Conservation (phyloP, 2,888 invertebrate species). For the Deroplatys truncata region DNA sequence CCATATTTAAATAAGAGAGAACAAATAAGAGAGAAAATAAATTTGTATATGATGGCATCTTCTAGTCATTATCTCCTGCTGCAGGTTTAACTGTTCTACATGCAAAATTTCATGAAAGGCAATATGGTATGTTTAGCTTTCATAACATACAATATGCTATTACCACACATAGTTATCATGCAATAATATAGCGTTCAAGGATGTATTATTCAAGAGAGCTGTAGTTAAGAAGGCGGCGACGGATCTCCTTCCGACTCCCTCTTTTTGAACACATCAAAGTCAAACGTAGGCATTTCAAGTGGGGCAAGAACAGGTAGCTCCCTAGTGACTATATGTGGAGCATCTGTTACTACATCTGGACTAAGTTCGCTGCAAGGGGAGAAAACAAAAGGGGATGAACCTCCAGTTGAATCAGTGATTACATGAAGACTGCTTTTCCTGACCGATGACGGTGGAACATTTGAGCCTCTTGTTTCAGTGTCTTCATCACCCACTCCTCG, state of each 20-base stretch:
- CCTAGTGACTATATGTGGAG: slow-evolving; percentile 21
- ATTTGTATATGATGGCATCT: too few relatives aligned
- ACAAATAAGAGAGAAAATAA: too few relatives aligned
- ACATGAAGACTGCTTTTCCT: slow-evolving; percentile 30
- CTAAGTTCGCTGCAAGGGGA: slow-evolving; percentile 37
- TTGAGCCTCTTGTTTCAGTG: background rate
- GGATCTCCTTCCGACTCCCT: background rate
- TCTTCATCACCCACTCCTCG: slow-evolving; percentile 16
- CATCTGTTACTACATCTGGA: slow-evolving; percentile 28
- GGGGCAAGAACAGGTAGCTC: slow-evolving; percentile 53
- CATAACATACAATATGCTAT: background rate
- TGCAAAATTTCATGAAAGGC: background rate
- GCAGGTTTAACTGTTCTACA: background rate
- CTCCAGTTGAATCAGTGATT: slow-evolving; percentile 33
- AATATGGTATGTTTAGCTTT: background rate
- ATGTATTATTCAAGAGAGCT: background rate
- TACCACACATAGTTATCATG: background rate
- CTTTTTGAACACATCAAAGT: slow-evolving; percentile 42
- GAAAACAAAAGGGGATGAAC: slow-evolving; percentile 37
- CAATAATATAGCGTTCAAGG: background rate
- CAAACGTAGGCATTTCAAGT: slow-evolving; percentile 59
- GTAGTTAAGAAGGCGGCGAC: background rate
- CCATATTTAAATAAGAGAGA: too few relatives aligned
- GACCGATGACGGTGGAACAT: slow-evolving; percentile 37
- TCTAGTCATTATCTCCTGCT: too few relatives aligned